These are phyloP conservation scores for Sepioteuthis lessoniana DNA, from an alignment of 2,888 invertebrate genomes.

Conservation along the genomic window DNA sequence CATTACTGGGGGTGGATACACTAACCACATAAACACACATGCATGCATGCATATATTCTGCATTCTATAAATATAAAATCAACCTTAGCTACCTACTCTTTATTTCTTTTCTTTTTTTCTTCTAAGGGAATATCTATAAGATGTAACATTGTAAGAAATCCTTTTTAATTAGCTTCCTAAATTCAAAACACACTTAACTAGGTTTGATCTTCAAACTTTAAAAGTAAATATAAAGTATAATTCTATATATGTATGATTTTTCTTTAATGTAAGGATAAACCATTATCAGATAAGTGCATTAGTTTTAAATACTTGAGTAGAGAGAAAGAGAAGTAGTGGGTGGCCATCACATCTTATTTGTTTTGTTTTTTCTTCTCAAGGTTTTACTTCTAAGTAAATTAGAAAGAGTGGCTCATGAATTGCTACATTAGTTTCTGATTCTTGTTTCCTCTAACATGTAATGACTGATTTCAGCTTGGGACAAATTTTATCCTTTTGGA, in stretches of 20 bases:
- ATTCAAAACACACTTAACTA: neutral
- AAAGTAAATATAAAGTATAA: neutral
- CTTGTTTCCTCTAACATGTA: neutral
- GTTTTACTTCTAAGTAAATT: neutral
- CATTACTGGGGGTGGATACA: neutral
- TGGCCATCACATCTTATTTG: neutral
- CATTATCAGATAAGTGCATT: neutral
- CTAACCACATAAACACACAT: neutral
- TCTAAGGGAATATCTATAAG: neutral
- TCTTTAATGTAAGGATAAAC: neutral
- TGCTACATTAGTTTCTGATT: neutral
- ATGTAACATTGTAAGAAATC: neutral
- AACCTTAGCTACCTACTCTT: neutral
- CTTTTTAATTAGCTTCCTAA: conserved; percentile 15
- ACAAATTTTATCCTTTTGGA: neutral
- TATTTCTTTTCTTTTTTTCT: neutral
- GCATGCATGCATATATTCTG: too few relatives aligned
- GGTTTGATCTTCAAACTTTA: conserved; percentile 33
- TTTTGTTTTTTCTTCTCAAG: neutral
- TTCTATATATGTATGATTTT: neutral
- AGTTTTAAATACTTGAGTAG: neutral
- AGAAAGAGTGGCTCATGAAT: neutral
- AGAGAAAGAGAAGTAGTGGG: neutral
- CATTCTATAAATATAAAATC: neutral
- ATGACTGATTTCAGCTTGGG: neutral